These are phyloP conservation scores for Eidolon helvum DNA, from an alignment of 2,113 vertebrate genomes.

Conservation along the genomic window DNA sequence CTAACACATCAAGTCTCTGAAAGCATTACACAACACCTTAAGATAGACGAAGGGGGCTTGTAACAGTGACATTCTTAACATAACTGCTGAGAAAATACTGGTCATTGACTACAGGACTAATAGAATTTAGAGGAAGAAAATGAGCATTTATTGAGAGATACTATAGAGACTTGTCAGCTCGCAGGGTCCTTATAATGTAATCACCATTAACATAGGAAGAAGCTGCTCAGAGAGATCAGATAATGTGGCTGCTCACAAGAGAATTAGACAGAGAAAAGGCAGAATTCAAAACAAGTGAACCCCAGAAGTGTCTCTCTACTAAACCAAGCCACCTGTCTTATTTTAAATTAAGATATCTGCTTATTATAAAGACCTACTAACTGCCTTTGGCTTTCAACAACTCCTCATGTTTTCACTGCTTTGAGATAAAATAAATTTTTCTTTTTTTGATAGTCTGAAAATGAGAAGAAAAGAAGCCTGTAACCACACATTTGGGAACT, in stretches of 20 bases:
- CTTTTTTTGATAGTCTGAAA: not conserved
- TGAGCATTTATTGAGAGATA: not conserved
- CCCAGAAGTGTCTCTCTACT: not conserved
- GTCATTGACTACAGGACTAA: not conserved
- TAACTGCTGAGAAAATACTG: not conserved
- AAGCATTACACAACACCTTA: not conserved
- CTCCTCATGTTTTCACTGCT: not conserved
- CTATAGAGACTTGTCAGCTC: not conserved
- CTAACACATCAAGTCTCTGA: not conserved
- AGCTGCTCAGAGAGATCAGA: not conserved
- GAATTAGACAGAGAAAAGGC: not conserved
- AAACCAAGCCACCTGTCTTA: not conserved
- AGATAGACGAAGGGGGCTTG: not conserved
- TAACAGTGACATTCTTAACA: not conserved
- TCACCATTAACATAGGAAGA: not conserved
- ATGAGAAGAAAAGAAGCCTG: slow-evolving; percentile 60
- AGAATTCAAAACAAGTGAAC: not conserved
- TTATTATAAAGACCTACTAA: not conserved
- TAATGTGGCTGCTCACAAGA: not conserved
- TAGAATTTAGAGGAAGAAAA: not conserved
- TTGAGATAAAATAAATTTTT: slow-evolving; percentile 56
- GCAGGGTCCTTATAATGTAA: not conserved
- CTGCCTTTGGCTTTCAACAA: not conserved
- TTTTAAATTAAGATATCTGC: not conserved
- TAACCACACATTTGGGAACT: slow-evolving; percentile 69